Evolutionary conservation across 2,113 vertebrate genomes (phyloP).

Genomic region (Fregata magnificens): DNA sequence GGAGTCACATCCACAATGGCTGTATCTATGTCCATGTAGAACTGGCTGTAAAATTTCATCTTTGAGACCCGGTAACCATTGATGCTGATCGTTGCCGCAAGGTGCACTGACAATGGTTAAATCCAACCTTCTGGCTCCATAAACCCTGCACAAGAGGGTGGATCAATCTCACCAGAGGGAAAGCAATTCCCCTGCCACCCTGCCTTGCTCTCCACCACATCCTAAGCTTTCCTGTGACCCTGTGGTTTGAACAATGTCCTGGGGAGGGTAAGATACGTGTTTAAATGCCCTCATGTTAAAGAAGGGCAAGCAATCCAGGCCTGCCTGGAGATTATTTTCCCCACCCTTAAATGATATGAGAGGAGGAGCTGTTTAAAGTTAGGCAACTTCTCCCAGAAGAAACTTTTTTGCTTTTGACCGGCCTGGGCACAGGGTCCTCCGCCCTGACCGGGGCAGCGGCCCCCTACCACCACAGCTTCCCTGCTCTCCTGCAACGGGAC

Average conservation of each 20-base stretch:
- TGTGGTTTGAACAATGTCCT: background rate
- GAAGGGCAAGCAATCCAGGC: background rate
- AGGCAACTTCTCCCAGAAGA: background rate
- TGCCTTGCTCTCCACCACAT: background rate
- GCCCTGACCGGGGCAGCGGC: accelerated
- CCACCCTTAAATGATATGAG: background rate
- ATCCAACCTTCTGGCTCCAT: background rate
- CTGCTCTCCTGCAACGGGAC: background rate
- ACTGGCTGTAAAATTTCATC: background rate
- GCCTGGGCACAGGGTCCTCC: background rate
- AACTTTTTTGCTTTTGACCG: background rate
- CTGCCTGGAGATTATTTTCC: background rate
- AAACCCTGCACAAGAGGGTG: background rate
- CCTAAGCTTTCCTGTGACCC: background rate
- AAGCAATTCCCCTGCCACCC: background rate
- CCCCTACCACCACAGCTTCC: background rate
- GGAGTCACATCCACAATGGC: background rate
- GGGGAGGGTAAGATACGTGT: background rate
- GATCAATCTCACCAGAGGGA: background rate
- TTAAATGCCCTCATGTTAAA: background rate
- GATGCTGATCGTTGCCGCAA: background rate
- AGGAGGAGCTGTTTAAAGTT: background rate
- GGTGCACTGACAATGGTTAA: background rate
- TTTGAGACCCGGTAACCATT: background rate
- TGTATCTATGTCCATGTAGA: background rate